These are phyloP conservation scores for Callyntrura guangdongensis DNA, from an alignment of 2,888 invertebrate genomes.

Conservation along the genomic window DNA sequence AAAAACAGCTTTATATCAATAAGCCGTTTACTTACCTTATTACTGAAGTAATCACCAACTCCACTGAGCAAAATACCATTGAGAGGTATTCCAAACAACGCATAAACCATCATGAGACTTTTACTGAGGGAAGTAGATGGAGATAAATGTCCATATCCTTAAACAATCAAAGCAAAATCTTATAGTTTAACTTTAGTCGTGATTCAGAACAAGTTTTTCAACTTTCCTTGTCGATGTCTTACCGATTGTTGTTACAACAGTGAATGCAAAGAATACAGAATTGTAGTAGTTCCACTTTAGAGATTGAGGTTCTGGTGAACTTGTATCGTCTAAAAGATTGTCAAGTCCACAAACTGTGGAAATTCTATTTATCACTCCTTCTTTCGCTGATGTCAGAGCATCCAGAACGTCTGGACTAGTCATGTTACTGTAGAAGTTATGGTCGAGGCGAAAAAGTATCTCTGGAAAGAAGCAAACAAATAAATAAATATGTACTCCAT, in stretches of 20 bases:
- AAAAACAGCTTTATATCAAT: neutral
- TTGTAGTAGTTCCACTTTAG: conserved; percentile 96
- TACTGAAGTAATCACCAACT: conserved; percentile 94
- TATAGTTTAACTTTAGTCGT: too few species aligned
- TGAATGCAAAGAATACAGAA: conserved; percentile 96
- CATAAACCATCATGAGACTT: conserved; percentile 95
- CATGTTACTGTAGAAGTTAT: conserved; percentile 83
- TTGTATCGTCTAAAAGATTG: conserved; percentile 76
- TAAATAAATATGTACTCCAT: neutral
- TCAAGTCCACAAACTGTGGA: conserved; percentile 80
- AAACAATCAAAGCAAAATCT: neutral
- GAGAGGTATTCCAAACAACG: conserved; percentile 94
- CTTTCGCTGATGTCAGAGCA: conserved; percentile 81
- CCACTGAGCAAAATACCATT: conserved; percentile 92
- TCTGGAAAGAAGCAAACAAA: conserved; percentile 73
- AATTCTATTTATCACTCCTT: conserved; percentile 83
- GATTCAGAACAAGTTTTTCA: too few species aligned
- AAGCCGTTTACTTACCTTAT: conserved; percentile 89
- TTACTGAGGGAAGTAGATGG: conserved; percentile 93
- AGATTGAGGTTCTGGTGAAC: conserved; percentile 6
- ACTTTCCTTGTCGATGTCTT: conserved; percentile 75
- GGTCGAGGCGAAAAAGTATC: conserved; percentile 84
- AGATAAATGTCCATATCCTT: conserved; percentile 95
- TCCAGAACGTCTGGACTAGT: conserved; percentile 83
- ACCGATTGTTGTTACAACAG: conserved; percentile 97